Evolutionary conservation across 2,888 invertebrate genomes (phyloP).

Genomic region (Mythimna ferrago): DNA sequence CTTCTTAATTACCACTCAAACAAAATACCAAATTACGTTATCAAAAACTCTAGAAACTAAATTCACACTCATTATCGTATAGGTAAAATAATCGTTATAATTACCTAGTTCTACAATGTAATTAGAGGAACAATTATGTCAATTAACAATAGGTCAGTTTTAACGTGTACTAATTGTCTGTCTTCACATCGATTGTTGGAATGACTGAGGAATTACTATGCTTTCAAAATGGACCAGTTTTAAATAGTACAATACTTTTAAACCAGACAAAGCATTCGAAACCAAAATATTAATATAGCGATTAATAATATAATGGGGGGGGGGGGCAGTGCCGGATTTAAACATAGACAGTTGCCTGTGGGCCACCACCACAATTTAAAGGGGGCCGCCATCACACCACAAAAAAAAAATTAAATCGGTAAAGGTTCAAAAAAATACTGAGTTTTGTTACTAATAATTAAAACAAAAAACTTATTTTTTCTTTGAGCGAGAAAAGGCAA

Average conservation of each 20-base stretch:
- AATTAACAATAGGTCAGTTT: constrained; percentile 31
- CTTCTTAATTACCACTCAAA: neutral
- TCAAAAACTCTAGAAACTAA: constrained; percentile 3
- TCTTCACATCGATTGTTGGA: constrained; percentile 18
- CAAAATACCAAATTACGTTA: constrained; percentile 19
- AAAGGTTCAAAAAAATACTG: too few relatives aligned
- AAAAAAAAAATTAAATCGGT: too few relatives aligned
- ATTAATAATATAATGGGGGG: too few relatives aligned
- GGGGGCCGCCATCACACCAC: too few relatives aligned
- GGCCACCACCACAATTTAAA: too few relatives aligned
- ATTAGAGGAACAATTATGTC: constrained; percentile 41
- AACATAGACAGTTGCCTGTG: too few relatives aligned
- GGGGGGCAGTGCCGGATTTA: too few relatives aligned
- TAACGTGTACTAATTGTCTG: constrained; percentile 32
- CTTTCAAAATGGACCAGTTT: neutral
- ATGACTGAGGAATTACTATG: neutral
- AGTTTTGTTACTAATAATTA: too few relatives aligned
- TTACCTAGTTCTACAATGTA: constrained; percentile 7
- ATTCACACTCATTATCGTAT: constrained; percentile 25
- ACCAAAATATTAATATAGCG: too few relatives aligned
- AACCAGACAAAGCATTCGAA: neutral
- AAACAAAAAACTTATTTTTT: too few relatives aligned
- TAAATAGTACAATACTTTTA: neutral
- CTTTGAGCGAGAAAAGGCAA: too few relatives aligned
- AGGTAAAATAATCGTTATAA: constrained; percentile 30